A percentile compares a stretch with the other conserved stretches of the same genome.
These are phyloP conservation scores for Huso huso DNA, from an alignment of 2,797 vertebrate species.

Conservation along the genomic window DNA sequence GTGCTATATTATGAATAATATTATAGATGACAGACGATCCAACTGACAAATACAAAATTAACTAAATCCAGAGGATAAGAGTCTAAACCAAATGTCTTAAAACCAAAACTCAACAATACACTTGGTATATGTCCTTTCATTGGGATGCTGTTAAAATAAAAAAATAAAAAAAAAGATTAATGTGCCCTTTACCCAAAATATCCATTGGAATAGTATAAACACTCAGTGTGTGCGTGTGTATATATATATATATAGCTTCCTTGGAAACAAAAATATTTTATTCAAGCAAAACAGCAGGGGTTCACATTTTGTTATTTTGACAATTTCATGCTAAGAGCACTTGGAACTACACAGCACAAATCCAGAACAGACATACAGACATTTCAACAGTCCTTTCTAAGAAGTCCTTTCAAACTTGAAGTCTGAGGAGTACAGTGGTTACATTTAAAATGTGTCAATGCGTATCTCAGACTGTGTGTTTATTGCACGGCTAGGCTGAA, in stretches of 20 bases:
- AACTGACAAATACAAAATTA: too few relatives aligned
- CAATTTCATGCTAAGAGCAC: conserved; percentile 8
- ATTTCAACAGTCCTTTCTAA: not conserved
- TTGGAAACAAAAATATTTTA: conserved; percentile 4
- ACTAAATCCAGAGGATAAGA: not conserved
- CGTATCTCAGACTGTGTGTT: too few relatives aligned
- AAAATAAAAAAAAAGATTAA: too few relatives aligned
- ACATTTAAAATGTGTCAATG: too few relatives aligned
- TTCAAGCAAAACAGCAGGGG: not conserved
- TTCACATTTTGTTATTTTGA: not conserved
- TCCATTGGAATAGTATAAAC: not conserved
- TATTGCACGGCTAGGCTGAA: too few relatives aligned
- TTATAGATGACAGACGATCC: too few relatives aligned
- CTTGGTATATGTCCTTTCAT: not conserved
- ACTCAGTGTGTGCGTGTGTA: too few relatives aligned
- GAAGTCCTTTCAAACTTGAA: too few relatives aligned
- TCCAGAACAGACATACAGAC: not conserved
- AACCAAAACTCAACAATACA: conserved; percentile 2
- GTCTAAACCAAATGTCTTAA: conserved; percentile 3
- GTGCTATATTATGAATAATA: too few relatives aligned
- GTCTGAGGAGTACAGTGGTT: too few relatives aligned
- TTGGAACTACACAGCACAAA: not conserved
- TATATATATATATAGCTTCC: not conserved
- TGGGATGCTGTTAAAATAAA: not conserved
- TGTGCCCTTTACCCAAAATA: not conserved